Percentiles rank a stretch among this genome's conserved stretches.
These are phyloP conservation scores for Galleria mellonella DNA, from an alignment of 1,140 invertebrate species.

Conservation along the genomic window DNA sequence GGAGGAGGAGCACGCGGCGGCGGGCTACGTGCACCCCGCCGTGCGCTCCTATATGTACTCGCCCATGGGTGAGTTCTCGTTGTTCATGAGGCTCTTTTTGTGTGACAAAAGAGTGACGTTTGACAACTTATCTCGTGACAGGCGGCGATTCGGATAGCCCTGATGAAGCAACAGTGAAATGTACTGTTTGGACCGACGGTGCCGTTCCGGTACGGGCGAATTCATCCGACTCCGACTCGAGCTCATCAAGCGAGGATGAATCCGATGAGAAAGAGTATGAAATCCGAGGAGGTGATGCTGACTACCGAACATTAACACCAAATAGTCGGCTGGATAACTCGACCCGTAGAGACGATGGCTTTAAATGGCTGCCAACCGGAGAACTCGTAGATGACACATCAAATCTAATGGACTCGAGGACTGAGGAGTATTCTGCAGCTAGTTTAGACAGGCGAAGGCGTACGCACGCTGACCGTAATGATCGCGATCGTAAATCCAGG, in stretches of 20 bases:
- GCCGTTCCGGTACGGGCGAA: slow-evolving; percentile 34
- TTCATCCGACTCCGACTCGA: slow-evolving; percentile 55
- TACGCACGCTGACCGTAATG: slow-evolving; percentile 38
- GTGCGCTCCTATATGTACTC: slow-evolving; percentile 72
- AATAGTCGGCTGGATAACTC: slow-evolving; percentile 59
- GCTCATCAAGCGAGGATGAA: slow-evolving; percentile 54
- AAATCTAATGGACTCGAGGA: slow-evolving; percentile 39
- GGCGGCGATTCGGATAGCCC: slow-evolving; percentile 71
- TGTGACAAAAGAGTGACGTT: slow-evolving; percentile 18
- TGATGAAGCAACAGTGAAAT: slow-evolving; percentile 65
- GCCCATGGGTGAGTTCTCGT: slow-evolving; percentile 63
- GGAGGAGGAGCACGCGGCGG: slow-evolving; percentile 53
- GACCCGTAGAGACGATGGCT: slow-evolving; percentile 75
- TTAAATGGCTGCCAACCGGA: slow-evolving; percentile 75
- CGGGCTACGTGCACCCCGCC: slow-evolving; percentile 58
- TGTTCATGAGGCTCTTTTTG: slow-evolving; percentile 34
- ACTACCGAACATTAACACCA: slow-evolving; percentile 59
- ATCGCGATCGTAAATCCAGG: slow-evolving; percentile 75
- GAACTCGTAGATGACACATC: slow-evolving; percentile 49
- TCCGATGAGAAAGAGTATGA: slow-evolving; percentile 53
- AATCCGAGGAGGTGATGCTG: slow-evolving; percentile 30
- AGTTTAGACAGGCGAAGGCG: slow-evolving; percentile 74
- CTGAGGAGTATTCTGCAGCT: slow-evolving; percentile 53
- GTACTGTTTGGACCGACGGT: slow-evolving; percentile 56
- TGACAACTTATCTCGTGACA: slow-evolving; percentile 54